Percentiles rank a stretch among this genome's conserved stretches.
Evolutionary conservation across 2,888 invertebrate genomes (phyloP).

Genomic region (Thysanoteuthis rhombus): DNA sequence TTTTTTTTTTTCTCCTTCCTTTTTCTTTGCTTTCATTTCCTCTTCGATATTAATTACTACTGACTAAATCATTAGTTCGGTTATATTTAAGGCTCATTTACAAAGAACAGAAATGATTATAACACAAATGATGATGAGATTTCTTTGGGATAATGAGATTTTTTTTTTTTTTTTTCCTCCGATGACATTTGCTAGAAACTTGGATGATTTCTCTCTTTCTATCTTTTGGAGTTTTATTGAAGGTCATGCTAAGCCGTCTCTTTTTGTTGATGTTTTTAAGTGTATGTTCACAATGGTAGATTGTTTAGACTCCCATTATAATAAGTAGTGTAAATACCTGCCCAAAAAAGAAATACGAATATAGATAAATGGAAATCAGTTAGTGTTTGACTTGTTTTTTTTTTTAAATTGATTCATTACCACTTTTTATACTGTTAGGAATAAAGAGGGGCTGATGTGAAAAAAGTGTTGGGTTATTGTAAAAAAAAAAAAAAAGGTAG

Average conservation of each 20-base stretch:
- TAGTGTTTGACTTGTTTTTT: no score
- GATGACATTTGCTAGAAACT: constrained; percentile 12
- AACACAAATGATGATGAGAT: neutral
- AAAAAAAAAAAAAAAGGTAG: no score
- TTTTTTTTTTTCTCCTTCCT: neutral
- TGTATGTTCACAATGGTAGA: neutral
- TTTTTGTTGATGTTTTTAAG: neutral
- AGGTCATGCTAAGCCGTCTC: neutral
- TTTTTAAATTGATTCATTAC: no score
- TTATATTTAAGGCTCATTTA: neutral
- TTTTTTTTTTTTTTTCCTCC: neutral
- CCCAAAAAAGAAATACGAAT: no score
- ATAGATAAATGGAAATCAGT: no score
- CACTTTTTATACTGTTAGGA: no score
- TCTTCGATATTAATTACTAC: neutral
- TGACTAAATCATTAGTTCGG: neutral
- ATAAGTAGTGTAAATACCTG: no score
- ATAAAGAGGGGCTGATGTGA: no score
- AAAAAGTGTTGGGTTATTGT: no score
- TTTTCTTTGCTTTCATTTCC: neutral
- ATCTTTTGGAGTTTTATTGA: neutral
- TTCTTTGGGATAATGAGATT: neutral
- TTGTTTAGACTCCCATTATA: neutral
- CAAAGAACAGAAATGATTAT: neutral
- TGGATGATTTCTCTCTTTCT: neutral